Conservation (phyloP, 2,888 invertebrate genomes). For the Lysandra coridon region DNA sequence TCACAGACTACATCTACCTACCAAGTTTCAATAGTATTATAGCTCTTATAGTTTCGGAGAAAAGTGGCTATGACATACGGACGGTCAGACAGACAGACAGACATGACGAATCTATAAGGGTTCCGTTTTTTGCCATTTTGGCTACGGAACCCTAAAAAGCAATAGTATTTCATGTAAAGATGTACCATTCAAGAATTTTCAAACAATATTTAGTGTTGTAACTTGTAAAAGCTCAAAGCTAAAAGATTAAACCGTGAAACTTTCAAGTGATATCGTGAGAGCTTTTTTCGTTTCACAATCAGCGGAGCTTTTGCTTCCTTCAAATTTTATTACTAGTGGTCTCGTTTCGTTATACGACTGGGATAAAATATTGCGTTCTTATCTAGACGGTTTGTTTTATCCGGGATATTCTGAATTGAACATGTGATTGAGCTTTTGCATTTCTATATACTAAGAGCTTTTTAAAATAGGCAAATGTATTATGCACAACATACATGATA, state of each 20-base stretch:
- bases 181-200: not conserved
- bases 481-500: no score
- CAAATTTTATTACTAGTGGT: conserved; percentile 21
- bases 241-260: conserved; percentile 17
- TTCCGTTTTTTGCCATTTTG: no score
- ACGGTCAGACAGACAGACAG: no score
- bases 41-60: no score
- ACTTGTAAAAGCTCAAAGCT: conserved; percentile 9
- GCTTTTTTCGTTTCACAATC: conserved; percentile 16
- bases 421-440: not conserved
- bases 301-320: conserved; percentile 16
- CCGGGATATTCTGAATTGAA: not conserved
- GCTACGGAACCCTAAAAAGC: not conserved
- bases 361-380: conserved; percentile 20
- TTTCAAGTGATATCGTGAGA: conserved; percentile 23
- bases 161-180: not conserved
- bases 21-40: no score
- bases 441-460: not conserved
- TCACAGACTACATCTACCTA: no score
- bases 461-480: not conserved
- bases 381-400: not conserved
- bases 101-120: no score
- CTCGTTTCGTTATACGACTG: conserved; percentile 6
- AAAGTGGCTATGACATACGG: no score
- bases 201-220: not conserved